Conservation (phyloP, 2,113 vertebrate genomes). For the Columba livia region DNA sequence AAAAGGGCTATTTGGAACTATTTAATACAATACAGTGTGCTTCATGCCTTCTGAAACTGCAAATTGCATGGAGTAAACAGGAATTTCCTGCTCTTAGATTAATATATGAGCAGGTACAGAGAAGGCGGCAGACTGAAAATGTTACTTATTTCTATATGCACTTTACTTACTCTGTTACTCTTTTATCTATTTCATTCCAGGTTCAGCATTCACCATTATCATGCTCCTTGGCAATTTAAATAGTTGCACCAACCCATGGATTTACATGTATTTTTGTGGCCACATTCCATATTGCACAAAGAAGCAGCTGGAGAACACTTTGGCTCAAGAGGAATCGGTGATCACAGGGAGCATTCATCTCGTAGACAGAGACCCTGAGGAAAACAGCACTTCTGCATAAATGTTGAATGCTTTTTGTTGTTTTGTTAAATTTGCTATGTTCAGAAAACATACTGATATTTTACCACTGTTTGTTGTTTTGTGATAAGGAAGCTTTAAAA, state of each 20-base stretch:
- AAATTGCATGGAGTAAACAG: neutral
- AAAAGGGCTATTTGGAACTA: neutral
- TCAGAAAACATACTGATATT: neutral
- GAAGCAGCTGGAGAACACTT: constrained; percentile 20
- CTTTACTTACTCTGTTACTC: neutral
- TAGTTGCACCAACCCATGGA: constrained; percentile 85
- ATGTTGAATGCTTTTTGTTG: neutral
- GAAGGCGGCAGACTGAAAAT: neutral
- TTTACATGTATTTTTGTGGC: constrained; percentile 84
- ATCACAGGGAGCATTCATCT: constrained; percentile 62
- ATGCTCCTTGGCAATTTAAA: constrained; percentile 86
- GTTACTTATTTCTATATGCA: neutral
- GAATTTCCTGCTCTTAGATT: neutral
- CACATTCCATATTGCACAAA: constrained; percentile 62
- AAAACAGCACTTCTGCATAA: constrained; percentile 45
- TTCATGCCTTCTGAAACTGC: neutral
- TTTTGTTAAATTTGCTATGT: neutral
- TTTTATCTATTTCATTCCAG: constrained; percentile 59
- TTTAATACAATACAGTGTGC: neutral
- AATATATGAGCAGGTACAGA: neutral
- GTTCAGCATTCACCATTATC: constrained; percentile 79
- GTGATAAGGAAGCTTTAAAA: neutral
- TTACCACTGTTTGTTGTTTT: neutral
- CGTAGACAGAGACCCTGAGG: constrained; percentile 56
- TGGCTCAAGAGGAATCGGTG: constrained; percentile 44